Evolutionary conservation across 2,888 invertebrate genomes (phyloP), one percentile per base, ranked within the genome.

Genomic region (Eupithecia tripunctaria): DNA sequence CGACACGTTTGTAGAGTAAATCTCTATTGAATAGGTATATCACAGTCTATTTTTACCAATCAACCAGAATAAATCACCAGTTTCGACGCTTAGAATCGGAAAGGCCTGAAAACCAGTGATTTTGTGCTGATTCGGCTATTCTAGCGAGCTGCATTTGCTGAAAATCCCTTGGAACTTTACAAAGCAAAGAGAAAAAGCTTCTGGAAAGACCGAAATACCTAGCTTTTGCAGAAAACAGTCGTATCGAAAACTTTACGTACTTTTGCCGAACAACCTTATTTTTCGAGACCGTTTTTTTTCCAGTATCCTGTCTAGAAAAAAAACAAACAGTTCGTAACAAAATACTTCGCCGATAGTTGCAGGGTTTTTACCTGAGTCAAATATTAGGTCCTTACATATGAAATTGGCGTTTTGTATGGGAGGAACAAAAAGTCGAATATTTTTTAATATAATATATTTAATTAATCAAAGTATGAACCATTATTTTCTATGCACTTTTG

Each of bases 71-170:
- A 59, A 59, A 29, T 27, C 59, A 29, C 27, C 15, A 29, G 59
- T 27, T 29, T 60, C 29, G 6, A 25, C 1, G 29, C 59, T 15
- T 14, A 18, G 14, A 36, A 64, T 64, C 63, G n/a, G 38, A 21
- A 18, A 21, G 47, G 76, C 74, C 76, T 79, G 81, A 68, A 77
- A 78, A 76, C 75, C 76, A 68, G 81, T 79, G 80, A 83, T 86
- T 83, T 82, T 78, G 84, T 82, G 79, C 79, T 73, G 78, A 81
- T 83, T 81, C 80, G 82, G 81, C 80, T 78, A 83, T 82, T 80
- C 80, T 70, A 81, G 81, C 79, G 80, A 81, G 78, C 79, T 77
- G 85, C 82, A 85, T 87, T 87, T 85, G 84, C 80, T 81, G 76
- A 67, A 29, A 87, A 87, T 85, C 85, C 88, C 83, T 80, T 76